Base-by-base conservation (phyloP, 2,113 vertebrate species). In the Leptosomus discolor region DNA sequence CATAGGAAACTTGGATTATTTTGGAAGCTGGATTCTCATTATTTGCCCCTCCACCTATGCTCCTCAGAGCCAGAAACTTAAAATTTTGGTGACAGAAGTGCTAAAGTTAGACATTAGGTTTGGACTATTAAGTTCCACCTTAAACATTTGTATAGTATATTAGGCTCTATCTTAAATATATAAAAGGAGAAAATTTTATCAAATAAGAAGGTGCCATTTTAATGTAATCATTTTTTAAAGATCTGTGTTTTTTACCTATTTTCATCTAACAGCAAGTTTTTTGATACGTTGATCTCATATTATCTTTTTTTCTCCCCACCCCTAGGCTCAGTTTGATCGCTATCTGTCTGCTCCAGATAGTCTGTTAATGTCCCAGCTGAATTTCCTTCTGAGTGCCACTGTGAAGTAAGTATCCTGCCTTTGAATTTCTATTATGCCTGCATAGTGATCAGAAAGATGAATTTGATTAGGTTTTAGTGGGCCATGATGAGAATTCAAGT, bases 261-360 rank as follows among this genome's bases (percentile, higher is more conserved):
- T 92, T 74, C 1, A 0, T 64, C 3, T 60, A 71, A 8, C 29
- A 54, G 32, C 22, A 61, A 61, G 13, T 29, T 69, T 27, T n/a
- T 84, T 82, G 32, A 12, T 61, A 17, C n/a, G 30, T 70, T 78
- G 29, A 3, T 89, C 60, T 46, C 30, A 5, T 43, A 60, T 51
- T 93, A 67, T 93, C 77, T 84, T 61, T 75, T 27, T 24, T 69
- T 8, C 19, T 23, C 22, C 21, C 43, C 50, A 34, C 23, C 26
- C 43, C 39, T 95, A 99, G 99, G 99, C 98, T 91, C 99, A 99
- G 97, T 99, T 99, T 97, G 99, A 99, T 97, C 99, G 99, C 34
- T 99, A 99, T 93, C 96, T 99, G 46, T 98, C 99, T 9, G 99
- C 99, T 29, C 99, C 99, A 30, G 99, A 99, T 97, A 98, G 98